Evolutionary conservation across 1,140 invertebrate genomes (phyloP), one percentile per base, ranked within the genome.

Genomic region (Epicauta chinensis): DNA sequence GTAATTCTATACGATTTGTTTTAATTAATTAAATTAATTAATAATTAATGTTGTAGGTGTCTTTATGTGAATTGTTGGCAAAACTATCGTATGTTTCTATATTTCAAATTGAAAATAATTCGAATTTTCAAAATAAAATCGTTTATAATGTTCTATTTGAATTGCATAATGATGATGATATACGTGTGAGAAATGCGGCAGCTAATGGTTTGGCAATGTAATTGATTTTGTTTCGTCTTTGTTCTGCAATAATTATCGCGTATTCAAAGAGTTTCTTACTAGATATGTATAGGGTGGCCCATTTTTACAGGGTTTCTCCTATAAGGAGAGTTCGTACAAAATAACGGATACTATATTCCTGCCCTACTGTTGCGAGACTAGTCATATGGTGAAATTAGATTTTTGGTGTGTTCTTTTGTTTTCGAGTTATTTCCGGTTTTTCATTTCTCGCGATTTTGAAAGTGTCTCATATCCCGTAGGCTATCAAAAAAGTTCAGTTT

Each of bases 141-240:
- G 59, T 88, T n/a, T 62, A 75, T 42, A 72, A 78, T 51, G 73
- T 85, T 38, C 67, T 89, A n/a, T 67, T 84, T 12, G 63, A 69
- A 30, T 67, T 91, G 17, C 63, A 91, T 2, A 77, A 76, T 10
- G 88, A 92, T 73, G 81, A 84, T 58, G 89, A 93, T 69, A 77
- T 78, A 43, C 77, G 89, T 69, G 88, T 93, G 5, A 72, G 91
- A 45, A 77, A 79, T 59, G 82, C 87, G 11, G 80, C 87, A 2
- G 76, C 83, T 6, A 69, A 74, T 35, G 75, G 84, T 12, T 76
- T 92, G 58, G 71, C 82, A 12, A 84, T 75, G 87, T 92, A 76
- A 23, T n/a, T n/a, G n/a, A n/a, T n/a, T n/a, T n/a, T n/a, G n/a
- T n/a, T n/a, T n/a, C n/a, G n/a, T n/a, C n/a, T n/a, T n/a, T n/a